Percentiles rank a stretch among this genome's conserved stretches.
Conservation (phyloP, 2,797 vertebrate species). For the Macropodus opercularis region DNA sequence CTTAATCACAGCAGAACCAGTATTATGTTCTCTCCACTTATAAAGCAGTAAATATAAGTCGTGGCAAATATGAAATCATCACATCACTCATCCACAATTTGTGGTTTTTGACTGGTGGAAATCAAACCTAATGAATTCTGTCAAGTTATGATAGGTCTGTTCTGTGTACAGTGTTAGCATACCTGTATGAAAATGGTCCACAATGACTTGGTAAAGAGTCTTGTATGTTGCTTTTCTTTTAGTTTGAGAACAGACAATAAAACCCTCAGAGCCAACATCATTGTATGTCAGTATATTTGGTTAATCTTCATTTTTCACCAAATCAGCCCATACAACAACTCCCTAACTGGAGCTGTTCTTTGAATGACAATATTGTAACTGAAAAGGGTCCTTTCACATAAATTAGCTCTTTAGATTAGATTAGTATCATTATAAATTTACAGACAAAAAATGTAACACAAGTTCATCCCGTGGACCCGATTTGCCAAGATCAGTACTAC, state of each 20-base stretch:
- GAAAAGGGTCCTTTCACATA: conserved; percentile 45
- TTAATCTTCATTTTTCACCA: conserved; percentile 24
- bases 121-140: conserved; percentile 65
- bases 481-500: conserved; percentile 50
- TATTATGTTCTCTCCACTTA: conserved; percentile 28
- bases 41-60: conserved; percentile 56
- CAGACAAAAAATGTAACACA: conserved; percentile 24
- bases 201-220: neutral
- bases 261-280: neutral
- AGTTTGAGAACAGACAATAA: neutral
- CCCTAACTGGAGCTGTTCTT: conserved; percentile 30
- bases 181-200: neutral
- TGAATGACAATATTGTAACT: conserved; percentile 32
- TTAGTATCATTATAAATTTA: conserved; percentile 33
- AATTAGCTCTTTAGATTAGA: too few relatives aligned
- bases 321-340: conserved; percentile 40
- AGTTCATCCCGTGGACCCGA: conserved; percentile 20
- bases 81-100: conserved; percentile 46
- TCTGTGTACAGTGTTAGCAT: neutral
- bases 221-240: neutral
- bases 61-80: conserved; percentile 40
- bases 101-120: conserved; percentile 45
- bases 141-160: conserved; percentile 55
- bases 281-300: conserved; percentile 17
- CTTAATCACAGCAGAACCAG: neutral